phyloP scores from a whole-genome alignment of 2,888 invertebrate genomes.

The Frankliniella intonsa region DNA sequence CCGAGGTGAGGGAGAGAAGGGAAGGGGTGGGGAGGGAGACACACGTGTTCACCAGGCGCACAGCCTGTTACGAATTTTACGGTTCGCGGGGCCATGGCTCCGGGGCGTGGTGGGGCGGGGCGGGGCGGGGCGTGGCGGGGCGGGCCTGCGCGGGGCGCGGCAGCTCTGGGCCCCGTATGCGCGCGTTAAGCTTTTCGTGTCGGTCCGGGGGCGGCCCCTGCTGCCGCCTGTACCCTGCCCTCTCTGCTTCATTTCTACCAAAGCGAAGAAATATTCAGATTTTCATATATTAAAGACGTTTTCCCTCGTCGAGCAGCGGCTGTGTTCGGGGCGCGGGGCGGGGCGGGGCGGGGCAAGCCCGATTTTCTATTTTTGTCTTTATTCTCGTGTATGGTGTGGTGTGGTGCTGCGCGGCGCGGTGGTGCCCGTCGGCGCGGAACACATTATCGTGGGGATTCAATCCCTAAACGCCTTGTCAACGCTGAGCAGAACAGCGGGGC shows the following conservation, averaged over 20 bases:
- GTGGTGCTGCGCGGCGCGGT: too few relatives aligned
- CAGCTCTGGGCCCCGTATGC: too few relatives aligned
- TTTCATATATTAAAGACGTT: slow-evolving; percentile 12
- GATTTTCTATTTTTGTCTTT: not conserved
- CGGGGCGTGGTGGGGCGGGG: not conserved
- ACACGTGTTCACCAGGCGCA: slow-evolving; percentile 19
- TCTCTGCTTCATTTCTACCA: not conserved
- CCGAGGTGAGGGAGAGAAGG: not conserved
- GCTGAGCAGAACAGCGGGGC: too few relatives aligned
- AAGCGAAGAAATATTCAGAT: not conserved
- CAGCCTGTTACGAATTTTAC: slow-evolving; percentile 24
- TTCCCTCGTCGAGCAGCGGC: not conserved
- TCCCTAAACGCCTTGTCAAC: too few relatives aligned
- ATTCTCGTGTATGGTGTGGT: not conserved
- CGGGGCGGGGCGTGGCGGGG: not conserved
- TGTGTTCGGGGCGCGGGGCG: not conserved
- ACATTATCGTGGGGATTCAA: too few relatives aligned
- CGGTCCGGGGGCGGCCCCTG: not conserved
- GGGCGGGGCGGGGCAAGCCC: not conserved
- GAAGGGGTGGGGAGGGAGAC: not conserved
- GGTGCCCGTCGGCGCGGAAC: too few relatives aligned
- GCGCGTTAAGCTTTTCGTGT: too few relatives aligned
- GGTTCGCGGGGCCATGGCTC: not conserved
- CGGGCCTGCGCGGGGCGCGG: not conserved
- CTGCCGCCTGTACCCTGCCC: not conserved